These are phyloP conservation scores for Torymus aiolomorphi DNA, from an alignment of 2,888 invertebrate species.

Conservation along the genomic window DNA sequence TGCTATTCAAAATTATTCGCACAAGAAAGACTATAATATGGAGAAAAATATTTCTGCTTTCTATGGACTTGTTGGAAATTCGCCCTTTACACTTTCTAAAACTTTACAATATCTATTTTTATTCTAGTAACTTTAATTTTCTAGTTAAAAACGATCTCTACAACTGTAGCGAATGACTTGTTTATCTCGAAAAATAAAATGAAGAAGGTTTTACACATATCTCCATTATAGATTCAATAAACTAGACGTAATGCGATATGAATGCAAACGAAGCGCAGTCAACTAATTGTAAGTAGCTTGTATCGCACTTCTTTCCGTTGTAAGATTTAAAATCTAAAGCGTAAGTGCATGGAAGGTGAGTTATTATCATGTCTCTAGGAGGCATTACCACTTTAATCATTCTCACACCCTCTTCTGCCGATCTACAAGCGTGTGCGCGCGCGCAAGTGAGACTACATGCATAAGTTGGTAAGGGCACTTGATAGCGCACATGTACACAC, in stretches of 20 bases:
- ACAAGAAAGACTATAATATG: no score
- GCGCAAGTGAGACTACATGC: background rate
- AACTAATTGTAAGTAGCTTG: conserved; percentile 4
- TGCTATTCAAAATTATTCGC: no score
- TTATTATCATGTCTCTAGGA: conserved; percentile 21
- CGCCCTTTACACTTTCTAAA: no score
- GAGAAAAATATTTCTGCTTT: no score
- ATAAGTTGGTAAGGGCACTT: background rate
- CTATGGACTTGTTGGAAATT: no score
- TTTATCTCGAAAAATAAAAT: conserved; percentile 8
- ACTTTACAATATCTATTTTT: no score
- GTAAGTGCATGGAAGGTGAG: background rate
- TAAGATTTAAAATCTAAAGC: background rate
- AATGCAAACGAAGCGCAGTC: conserved; percentile 2
- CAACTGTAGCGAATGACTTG: background rate
- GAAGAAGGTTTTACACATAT: conserved; percentile 14
- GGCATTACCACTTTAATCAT: conserved; percentile 44
- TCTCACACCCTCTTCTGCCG: conserved; percentile 11
- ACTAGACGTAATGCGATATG: background rate
- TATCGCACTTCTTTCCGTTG: conserved; percentile 21
- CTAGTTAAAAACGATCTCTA: no score
- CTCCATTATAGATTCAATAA: conserved; percentile 15
- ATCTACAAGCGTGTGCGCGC: no score
- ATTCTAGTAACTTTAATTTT: no score
- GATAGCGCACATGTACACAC: background rate